Evolutionary conservation across 2,888 invertebrate species (phyloP), one percentile per base, ranked within the genome.

Genomic region (Sialis lutaria): DNA sequence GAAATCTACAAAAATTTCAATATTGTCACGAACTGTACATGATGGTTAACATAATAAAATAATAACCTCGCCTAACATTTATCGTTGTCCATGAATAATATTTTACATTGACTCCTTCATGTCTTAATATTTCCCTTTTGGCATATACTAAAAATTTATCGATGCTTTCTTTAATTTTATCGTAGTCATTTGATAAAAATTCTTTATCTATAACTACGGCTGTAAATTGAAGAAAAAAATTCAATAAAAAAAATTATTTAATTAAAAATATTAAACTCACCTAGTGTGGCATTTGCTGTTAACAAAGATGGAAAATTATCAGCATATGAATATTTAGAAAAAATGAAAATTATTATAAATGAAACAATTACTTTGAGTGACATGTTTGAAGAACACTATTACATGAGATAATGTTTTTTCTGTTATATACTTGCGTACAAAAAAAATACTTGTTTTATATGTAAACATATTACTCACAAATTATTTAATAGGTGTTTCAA

Each of bases 301-400:
- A 82, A 70, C 52, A 83, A 64, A 1, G 83, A 82, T 3, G 84
- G 82, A 63, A 79, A 81, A 54, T 77, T 79, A 61, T 82, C 74
- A 48, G 47, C 55, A 44, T 34, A 34, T 22, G 22, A 22, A 22
- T 22, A 22, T 22, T 22, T 22, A 22, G 22, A 22, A 22, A 22
- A 22, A 22, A 22, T 22, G 4, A 22, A 22, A 22, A 22, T 22
- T 22, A 22, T 22, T 22, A 22, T 22, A 22, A 22, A 22, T 22
- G 22, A 22, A 22, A 2, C 22, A 22, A 22, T 22, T 22, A 22
- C 22, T 22, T 22, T 22, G 22, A 22, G 22, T 22, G 22, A 22
- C 22, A 22, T 22, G 22, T 22, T 22, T 22, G 22, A 22, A 4
- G 2, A 22, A 22, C 22, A 22, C 22, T 22, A 22, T 22, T 22